Evolutionary conservation across 1,140 invertebrate species (phyloP), one percentile per base, ranked within the genome.

Genomic region (Battus philenor): DNA sequence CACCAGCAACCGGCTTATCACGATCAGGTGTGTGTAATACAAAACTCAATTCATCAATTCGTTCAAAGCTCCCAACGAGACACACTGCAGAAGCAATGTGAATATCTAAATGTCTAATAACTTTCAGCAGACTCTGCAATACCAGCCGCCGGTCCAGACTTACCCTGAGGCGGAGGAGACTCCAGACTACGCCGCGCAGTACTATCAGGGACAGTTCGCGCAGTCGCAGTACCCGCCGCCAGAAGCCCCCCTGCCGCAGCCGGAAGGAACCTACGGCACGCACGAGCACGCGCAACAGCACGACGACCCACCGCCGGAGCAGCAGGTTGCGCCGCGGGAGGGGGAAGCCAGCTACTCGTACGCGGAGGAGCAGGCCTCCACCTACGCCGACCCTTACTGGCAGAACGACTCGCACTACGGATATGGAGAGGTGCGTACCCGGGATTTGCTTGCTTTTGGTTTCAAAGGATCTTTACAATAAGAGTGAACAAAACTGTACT

Each of bases 341-440:
- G 27, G 24, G 13, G 48, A 53, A 32, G 11, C 44, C 36, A 18
- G 34, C 27, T 30, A 36, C 20, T 36, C 20, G 9, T 27, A 43
- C 8, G 13, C 47, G 24, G 67, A 70, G 7, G 58, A 65, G 1
- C 34, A 29, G 33, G 38, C 54, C 22, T 57, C 54, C n/a, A 8
- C 53, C 8, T 61, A 63, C 45, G 57, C 58, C 2, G 67, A 73
- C 20, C 65, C 62, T 8, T 76, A 76, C 65, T 72, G 70, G 68
- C 63, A 60, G 36, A 31, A 24, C 4, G 65, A 71, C 39, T 10
- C 32, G 4, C 39, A 44, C 24, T 72, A 72, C 32, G 51, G 44
- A 34, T 74, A 74, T 20, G 44, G 36, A 4, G 69, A 74, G 48
- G 73, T 72, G n/a, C n/a, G n/a, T n/a, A n/a, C n/a, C n/a, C n/a